phyloP scores from a whole-genome alignment of 2,797 vertebrate species.

The Falco rusticolus region DNA sequence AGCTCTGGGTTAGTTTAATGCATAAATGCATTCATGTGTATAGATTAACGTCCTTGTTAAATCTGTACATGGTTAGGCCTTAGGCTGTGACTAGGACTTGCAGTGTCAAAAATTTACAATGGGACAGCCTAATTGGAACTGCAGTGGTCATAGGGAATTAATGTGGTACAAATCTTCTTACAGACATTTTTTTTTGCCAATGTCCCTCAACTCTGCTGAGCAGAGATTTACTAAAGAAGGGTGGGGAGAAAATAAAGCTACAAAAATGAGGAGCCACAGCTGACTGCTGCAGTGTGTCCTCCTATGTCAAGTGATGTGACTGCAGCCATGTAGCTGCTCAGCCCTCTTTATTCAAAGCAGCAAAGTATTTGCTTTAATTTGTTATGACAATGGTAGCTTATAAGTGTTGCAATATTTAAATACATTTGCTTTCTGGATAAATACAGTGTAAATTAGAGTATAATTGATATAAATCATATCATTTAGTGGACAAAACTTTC shows the following conservation, averaged over 20 bases:
- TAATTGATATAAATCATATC: not conserved
- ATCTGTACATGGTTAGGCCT: slow-evolving; percentile 20
- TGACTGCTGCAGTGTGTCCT: not conserved
- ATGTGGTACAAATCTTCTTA: not conserved
- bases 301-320: not conserved
- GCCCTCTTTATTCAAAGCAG: not conserved
- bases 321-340: not conserved
- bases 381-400: not conserved
- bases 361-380: not conserved
- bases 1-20: slow-evolving; percentile 35
- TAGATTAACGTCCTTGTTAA: slow-evolving; percentile 55
- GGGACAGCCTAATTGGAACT: not conserved
- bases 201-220: not conserved
- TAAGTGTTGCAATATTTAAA: not conserved
- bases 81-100: slow-evolving; percentile 20
- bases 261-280: not conserved
- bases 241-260: not conserved
- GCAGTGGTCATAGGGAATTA: slow-evolving; percentile 7
- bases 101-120: slow-evolving; percentile 21
- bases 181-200: not conserved
- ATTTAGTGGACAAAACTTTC: not conserved
- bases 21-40: slow-evolving; percentile 45
- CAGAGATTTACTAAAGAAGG: not conserved
- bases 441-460: not conserved
- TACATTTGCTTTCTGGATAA: not conserved